A percentile compares a stretch with the other conserved stretches of the same genome.
Conservation (phyloP, 2,113 vertebrate genomes). For the Bubalus kerabau region DNA sequence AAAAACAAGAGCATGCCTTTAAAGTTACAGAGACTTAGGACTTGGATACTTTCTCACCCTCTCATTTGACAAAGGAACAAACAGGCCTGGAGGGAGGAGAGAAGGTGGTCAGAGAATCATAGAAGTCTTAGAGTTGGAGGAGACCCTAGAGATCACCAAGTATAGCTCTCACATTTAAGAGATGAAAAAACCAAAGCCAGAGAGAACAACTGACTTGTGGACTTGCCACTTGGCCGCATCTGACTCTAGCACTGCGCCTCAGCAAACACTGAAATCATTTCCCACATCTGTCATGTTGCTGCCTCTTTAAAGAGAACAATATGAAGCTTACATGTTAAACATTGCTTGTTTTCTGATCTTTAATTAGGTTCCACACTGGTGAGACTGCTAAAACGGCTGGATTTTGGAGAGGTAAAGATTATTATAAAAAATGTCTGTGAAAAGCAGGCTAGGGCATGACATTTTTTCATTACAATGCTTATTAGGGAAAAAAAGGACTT, state of each 20-base stretch:
- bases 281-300: neutral
- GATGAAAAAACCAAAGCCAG: neutral
- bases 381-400: neutral
- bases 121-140: neutral
- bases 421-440: neutral
- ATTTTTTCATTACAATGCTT: neutral
- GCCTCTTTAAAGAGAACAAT: neutral
- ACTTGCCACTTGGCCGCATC: neutral
- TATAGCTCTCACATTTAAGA: neutral
- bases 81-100: neutral
- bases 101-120: neutral
- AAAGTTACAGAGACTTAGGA: slow-evolving; percentile 29
- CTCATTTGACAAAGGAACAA: slow-evolving; percentile 21
- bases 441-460: neutral
- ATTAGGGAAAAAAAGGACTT: neutral
- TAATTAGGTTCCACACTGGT: neutral
- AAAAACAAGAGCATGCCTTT: neutral
- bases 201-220: neutral
- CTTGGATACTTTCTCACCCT: neutral
- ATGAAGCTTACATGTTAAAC: neutral
- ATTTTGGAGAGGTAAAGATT: neutral
- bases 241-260: neutral
- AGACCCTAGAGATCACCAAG: neutral
- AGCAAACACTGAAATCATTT: neutral
- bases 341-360: neutral